Evolutionary conservation across 1,140 invertebrate species (phyloP), one percentile per base, ranked within the genome.

Genomic region (Drosophila kurseongensis): DNA sequence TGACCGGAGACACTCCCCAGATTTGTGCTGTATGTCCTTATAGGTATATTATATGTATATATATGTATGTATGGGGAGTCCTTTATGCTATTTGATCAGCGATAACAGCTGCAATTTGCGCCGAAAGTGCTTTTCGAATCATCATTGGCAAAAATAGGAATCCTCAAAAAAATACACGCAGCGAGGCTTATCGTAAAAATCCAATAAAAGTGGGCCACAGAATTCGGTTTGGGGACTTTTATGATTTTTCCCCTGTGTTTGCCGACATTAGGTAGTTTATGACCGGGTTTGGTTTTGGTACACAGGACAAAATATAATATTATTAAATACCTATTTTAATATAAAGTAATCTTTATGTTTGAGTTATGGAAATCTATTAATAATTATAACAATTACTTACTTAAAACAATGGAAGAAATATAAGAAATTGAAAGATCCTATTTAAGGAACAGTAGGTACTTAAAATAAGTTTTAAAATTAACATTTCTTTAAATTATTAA

Each of bases 71-170:
- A 10, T 51, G n/a, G 2, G 14, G 13, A 14, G 13, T 14, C 27
- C 48, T n/a, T 41, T 63, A 54, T 54, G 55, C 41, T 61, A 60
- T 63, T 56, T 71, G 69, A 88, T 86, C 72, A 62, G 75, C 60
- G 83, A 86, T 86, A 88, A 88, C 58, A 82, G 71, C 83, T 62
- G 73, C 83, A 79, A 82, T 86, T 88, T 86, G 75, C 71, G 50
- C 52, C 58, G 68, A 78, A 75, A 85, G 78, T 85, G 82, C 82
- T 71, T 42, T 63, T 50, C 80, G 57, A 71, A 75, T 52, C 61
- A 75, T 58, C 56, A 58, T 23, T 60, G 54, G 38, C 32, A 50
- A 50, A 44, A 58, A 52, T 48, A 27, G 48, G 36, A 58, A 60
- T 61, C 58, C 41, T 40, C 54, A 44, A 47, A 56, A 62, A 62